A percentile compares a stretch with the other conserved stretches of the same genome.
These are phyloP conservation scores for Lysiphlebus fabarum DNA, from an alignment of 1,140 invertebrate species.

Conservation along the genomic window DNA sequence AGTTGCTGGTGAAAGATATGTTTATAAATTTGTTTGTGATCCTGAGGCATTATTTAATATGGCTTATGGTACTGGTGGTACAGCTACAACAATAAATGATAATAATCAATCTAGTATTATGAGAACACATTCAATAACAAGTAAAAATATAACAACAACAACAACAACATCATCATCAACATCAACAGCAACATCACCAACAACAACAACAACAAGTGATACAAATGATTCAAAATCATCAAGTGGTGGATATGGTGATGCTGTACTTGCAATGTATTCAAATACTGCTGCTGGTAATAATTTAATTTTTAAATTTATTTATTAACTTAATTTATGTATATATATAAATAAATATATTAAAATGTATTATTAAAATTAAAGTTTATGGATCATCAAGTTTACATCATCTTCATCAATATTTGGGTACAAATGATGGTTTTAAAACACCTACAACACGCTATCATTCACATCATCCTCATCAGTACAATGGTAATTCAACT, in stretches of 20 bases:
- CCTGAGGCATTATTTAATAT: slow-evolving; percentile 89
- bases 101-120: slow-evolving; percentile 28
- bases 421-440: slow-evolving; percentile 48
- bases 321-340: neutral
- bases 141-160: slow-evolving; percentile 24
- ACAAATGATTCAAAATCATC: slow-evolving; percentile 33
- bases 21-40: slow-evolving; percentile 95
- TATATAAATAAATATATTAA: slow-evolving; percentile 1
- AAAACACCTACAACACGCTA: slow-evolving; percentile 43
- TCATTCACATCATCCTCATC: slow-evolving; percentile 39
- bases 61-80: slow-evolving; percentile 59
- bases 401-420: slow-evolving; percentile 49
- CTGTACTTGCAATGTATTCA: slow-evolving; percentile 43
- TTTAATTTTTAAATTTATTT: too few species aligned
- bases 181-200: neutral
- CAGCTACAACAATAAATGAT: slow-evolving; percentile 27
- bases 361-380: slow-evolving; percentile 21
- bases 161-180: slow-evolving; percentile 13
- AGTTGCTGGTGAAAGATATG: slow-evolving; percentile 91
- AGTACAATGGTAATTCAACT: slow-evolving; percentile 40
- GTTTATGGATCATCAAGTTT: slow-evolving; percentile 46
- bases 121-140: slow-evolving; percentile 29
- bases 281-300: slow-evolving; percentile 37
- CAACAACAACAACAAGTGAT: slow-evolving; percentile 25
- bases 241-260: slow-evolving; percentile 35